Base-by-base conservation (phyloP, 1,140 invertebrate species). In the Calephelis virginiensis region DNA sequence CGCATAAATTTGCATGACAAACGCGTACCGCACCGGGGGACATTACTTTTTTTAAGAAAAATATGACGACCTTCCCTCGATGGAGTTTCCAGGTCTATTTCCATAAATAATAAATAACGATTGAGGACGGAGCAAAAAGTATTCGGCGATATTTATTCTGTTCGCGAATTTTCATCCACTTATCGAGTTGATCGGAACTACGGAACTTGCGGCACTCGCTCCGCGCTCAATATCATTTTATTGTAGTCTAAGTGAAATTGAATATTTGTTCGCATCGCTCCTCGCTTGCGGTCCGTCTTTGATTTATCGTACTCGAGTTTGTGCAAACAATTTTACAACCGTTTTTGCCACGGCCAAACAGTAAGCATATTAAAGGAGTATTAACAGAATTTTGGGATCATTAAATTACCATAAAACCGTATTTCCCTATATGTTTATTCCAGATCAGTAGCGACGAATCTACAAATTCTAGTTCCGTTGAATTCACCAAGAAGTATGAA, bases 41-140 rank as follows among this genome's bases (percentile, higher is more conserved):
- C 78, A 83, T 87, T 87, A 85, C 81, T 82, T 85, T 86, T 82
- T 85, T 86, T 82, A 87, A 85, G 82, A 86, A 86, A 85, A 89
- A 85, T 86, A 86, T 85, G 86, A 86, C 82, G 81, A 83, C 82
- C 82, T 82, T 81, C 83, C 82, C 76, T 72, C 79, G 77, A 75
- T 78, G 83, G 83, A 85, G 81, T 85, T 83, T 74, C 80, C 82
- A 84, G 77, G 77, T 86, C 84, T 86, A 89, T 86, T 89, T 89
- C 86, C 84, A 86, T 89, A 89, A 89, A 89, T 89, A 89, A 89
- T 86, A 89, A 89, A 89, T 89, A 89, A 89, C 84, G 82, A 86
- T 82, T 81, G 84, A 73, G 81, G 75, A 82, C 77, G 75, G 77
- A 76, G 77, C 84, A 84, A 78, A 83, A 81, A 83, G 83, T 85